Evolutionary conservation across 1,140 invertebrate genomes (phyloP).

Genomic region (Probaryconus sp.): DNA sequence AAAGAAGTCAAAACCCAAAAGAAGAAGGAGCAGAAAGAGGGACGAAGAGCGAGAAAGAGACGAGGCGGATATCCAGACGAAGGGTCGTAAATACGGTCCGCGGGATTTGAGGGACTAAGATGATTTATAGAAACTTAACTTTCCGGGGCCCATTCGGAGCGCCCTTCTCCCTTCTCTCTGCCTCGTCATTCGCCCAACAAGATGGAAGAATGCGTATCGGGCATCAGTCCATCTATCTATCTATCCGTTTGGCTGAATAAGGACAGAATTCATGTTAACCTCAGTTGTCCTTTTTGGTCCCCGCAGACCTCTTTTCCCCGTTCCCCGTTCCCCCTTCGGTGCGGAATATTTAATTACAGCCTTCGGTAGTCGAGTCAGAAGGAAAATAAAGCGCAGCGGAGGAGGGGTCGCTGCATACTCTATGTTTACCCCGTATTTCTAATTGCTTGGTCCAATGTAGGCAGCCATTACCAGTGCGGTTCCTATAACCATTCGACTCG

Average conservation of each 20-base stretch:
- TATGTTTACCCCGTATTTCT: constrained; percentile 77
- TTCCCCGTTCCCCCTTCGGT: constrained; percentile 15
- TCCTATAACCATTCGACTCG: constrained; percentile 34
- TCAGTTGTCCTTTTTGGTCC: constrained; percentile 19
- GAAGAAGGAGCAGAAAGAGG: constrained; percentile 26
- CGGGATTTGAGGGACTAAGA: constrained; percentile 72
- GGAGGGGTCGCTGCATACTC: constrained; percentile 61
- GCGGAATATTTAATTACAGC: constrained; percentile 65
- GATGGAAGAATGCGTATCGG: constrained; percentile 53
- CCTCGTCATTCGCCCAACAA: constrained; percentile 27
- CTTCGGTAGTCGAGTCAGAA: constrained; percentile 55
- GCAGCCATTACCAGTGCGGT: constrained; percentile 67
- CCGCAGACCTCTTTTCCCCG: constrained; percentile 6
- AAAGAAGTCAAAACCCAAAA: constrained; percentile 66
- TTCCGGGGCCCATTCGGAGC: constrained; percentile 54
- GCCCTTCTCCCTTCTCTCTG: constrained; percentile 4
- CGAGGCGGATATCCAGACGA: constrained; percentile 63
- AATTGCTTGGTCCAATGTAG: constrained; percentile 71
- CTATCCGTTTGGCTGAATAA: constrained; percentile 30
- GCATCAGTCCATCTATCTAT: constrained; percentile 41
- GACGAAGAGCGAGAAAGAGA: constrained; percentile 44
- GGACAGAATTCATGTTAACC: constrained; percentile 5
- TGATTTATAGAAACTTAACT: constrained; percentile 79
- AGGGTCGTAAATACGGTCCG: constrained; percentile 75
- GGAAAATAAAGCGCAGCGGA: constrained; percentile 68